Evolutionary conservation across 2,113 vertebrate genomes (phyloP), one percentile per base, ranked within the genome.

Genomic region (Charina bottae): DNA sequence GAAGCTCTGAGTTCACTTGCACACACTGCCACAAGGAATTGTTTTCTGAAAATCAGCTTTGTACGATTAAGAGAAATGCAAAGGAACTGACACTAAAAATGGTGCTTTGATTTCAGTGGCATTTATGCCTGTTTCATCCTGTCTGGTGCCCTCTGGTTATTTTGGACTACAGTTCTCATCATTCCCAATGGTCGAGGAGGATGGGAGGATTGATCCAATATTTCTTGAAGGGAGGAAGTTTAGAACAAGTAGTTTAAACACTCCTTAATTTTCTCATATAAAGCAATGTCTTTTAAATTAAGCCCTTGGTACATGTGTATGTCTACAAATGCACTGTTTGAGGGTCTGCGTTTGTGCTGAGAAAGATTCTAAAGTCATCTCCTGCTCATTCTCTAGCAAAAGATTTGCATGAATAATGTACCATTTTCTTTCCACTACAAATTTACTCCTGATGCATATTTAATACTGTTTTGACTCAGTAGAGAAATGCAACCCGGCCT

Each of bases 371-470:
- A 15, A 60, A 49, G 11, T 23, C 17, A 54, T n/a, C 15, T 46
- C 46, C n/a, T 83, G 64, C 37, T 42, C 46, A 28, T 23, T 24
- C 91, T 83, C 68, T 33, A 37, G 59, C 42, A 10, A 83, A 4
- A 84, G 13, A 37, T 37, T 12, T 21, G 28, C 58, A 90, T 83
- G 84, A 89, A 92, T 90, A 93, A 93, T 90, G 56, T 10, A 83
- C 53, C 24, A 2, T 13, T 85, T 88, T 89, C 59, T 46, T 72
- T 64, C 59, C 11, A 5, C 89, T 46, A 60, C 85, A 88, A 84
- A 88, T 93, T 62, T 88, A 55, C 89, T 55, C 13, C 42, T 85
- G 86, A 91, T 91, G 53, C 87, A 93, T 93, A 89, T 93, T 93
- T 91, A 89, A 93, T 91, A 59, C 19, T 89, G 90, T 85, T 91